Evolutionary conservation across 2,797 vertebrate species (phyloP), one percentile per base, ranked within the genome.

Genomic region (Iguana delicatissima): DNA sequence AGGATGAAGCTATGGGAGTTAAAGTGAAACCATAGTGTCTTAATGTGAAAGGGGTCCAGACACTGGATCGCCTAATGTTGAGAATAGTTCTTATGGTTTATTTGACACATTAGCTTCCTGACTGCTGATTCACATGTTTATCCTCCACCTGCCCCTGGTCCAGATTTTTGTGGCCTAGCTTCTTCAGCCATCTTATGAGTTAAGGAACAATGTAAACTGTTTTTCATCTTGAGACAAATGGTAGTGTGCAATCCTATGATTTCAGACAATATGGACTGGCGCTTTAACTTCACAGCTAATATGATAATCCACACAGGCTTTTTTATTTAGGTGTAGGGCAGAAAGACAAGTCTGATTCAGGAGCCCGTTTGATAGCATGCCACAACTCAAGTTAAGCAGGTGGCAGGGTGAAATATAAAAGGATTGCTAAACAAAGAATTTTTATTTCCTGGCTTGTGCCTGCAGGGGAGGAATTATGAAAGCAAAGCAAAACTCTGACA

Each of bases 381-480:
- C 92, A 94, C 92, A 85, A 89, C 95, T 91, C 77, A 93, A 96
- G 95, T 93, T 88, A 91, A 92, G 95, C 97, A 97, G 96, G 96
- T 97, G 97, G 95, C 94, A 87, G 93, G 80, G 83, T 64, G 93
- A 95, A 89, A 87, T 91, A 96, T 86, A 92, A 97, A 98, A 95
- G 95, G 89, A 85, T 92, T 87, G 22, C 94, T 87, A 94, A 96
- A 97, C 96, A 97, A 96, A 97, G 96, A 93, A 87, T 92, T 96
- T 89, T 93, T 97, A 89, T 96, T 97, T 97, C 92, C 95, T 95
- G 92, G 91, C 82, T 94, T 93, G 92, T 95, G 95, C 95, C 96
- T 92, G 91, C 93, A 95, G 96, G 96, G 95, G 83, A 96, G 92
- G 87, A 96, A 96, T 96, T 94, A 95, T 96, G 94, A 96, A 96